These are phyloP conservation scores for Nasua narica DNA, from an alignment of 2,797 vertebrate genomes.

Conservation along the genomic window DNA sequence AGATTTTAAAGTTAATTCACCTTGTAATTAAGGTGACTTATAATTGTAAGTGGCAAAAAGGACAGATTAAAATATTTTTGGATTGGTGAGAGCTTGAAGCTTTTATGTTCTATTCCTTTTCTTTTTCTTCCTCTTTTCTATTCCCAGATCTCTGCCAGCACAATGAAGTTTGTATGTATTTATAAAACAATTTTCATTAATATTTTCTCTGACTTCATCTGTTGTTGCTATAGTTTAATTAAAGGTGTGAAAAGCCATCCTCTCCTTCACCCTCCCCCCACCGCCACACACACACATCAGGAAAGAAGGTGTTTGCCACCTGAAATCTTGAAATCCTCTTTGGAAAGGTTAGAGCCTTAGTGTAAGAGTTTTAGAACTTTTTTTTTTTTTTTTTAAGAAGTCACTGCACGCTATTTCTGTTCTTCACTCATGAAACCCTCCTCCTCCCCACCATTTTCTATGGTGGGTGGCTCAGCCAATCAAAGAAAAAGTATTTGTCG, in stretches of 20 bases:
- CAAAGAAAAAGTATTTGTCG: background rate
- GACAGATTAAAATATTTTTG: background rate
- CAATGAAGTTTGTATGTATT: background rate
- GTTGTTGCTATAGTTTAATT: background rate
- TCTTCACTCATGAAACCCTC: background rate
- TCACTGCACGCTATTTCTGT: background rate
- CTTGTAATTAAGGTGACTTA: background rate
- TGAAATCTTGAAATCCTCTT: background rate
- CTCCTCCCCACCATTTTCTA: fast-evolving
- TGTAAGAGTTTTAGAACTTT: background rate
- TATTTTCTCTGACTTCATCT: background rate
- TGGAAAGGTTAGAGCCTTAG: background rate
- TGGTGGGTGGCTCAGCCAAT: background rate
- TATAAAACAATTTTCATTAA: background rate
- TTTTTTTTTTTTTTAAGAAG: background rate
- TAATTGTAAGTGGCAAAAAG: background rate
- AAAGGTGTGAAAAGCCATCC: background rate
- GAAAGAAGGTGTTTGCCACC: background rate
- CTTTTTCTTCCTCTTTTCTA: background rate
- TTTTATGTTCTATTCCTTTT: background rate
- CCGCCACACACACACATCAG: background rate
- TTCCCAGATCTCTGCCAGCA: background rate
- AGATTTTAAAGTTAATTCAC: background rate
- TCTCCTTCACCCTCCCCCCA: background rate
- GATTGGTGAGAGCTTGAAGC: background rate